Conservation (phyloP, 2,797 vertebrate species). For the Balearica regulorum region DNA sequence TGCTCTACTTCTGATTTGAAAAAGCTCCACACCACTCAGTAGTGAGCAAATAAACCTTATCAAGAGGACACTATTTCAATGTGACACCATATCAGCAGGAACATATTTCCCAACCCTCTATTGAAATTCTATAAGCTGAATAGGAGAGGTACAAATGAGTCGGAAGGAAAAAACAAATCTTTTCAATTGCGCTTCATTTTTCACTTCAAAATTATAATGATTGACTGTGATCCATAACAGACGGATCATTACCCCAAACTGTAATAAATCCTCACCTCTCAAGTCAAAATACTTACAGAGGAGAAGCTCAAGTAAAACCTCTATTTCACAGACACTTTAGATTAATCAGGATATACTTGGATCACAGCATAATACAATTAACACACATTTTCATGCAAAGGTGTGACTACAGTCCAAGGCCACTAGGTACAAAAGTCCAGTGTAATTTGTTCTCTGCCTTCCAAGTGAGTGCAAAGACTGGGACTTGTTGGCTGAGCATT, state of each 20-base stretch:
- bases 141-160: slow-evolving; percentile 56
- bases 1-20: slow-evolving; percentile 7
- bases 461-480: neutral
- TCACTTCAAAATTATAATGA: slow-evolving; percentile 53
- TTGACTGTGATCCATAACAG: slow-evolving; percentile 44
- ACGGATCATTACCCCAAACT: slow-evolving; percentile 40
- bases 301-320: neutral
- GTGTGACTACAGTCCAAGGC: neutral
- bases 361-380: neutral
- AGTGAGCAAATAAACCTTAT: slow-evolving; percentile 39
- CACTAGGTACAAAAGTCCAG: neutral
- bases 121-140: slow-evolving; percentile 59
- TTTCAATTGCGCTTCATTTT: slow-evolving; percentile 43
- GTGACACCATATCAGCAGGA: neutral
- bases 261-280: slow-evolving; percentile 39
- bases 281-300: neutral
- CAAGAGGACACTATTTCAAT: slow-evolving; percentile 33
- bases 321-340: neutral
- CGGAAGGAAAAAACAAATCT: slow-evolving; percentile 59
- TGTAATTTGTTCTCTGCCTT: neutral
- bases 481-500: neutral
- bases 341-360: neutral
- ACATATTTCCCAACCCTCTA: neutral
- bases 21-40: neutral
- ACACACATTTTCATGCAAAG: neutral